phyloP scores from a whole-genome alignment of 2,113 vertebrate genomes.

The Siniperca chuatsi region DNA sequence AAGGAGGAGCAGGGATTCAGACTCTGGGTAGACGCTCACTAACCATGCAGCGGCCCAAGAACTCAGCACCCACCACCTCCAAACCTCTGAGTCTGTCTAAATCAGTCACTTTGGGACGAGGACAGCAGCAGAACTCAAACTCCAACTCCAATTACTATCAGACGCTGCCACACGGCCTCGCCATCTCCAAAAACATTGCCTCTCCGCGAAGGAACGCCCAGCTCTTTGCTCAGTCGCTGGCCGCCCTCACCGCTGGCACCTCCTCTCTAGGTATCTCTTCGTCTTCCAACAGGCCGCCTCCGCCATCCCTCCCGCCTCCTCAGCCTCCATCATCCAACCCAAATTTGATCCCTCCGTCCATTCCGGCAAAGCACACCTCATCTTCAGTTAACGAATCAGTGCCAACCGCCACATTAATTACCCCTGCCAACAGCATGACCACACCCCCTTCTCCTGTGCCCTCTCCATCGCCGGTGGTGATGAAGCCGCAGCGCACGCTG shows the following conservation, averaged over 20 bases:
- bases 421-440: conserved; percentile 76
- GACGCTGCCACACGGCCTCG: conserved; percentile 81
- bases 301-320: conserved; percentile 72
- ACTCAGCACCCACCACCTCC: conserved; percentile 8
- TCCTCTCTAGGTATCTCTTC: conserved; percentile 75
- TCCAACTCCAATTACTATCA: conserved; percentile 75
- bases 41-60: conserved; percentile 74
- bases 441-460: conserved; percentile 79
- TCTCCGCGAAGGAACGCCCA: conserved; percentile 74
- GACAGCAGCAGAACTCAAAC: conserved; percentile 69
- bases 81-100: conserved; percentile 70
- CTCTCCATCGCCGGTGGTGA: conserved; percentile 71
- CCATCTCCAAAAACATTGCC: conserved; percentile 73
- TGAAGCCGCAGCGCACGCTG: conserved; percentile 72
- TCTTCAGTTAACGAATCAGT: conserved; percentile 73
- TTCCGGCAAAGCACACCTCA: conserved; percentile 79
- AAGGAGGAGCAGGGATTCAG: conserved; percentile 52
- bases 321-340: conserved; percentile 73
- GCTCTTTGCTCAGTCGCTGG: conserved; percentile 82
- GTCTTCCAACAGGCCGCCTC: conserved; percentile 75
- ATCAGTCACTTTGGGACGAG: conserved; percentile 71
- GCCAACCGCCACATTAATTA: conserved; percentile 80
- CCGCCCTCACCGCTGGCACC: conserved; percentile 74
- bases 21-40: conserved; percentile 75
- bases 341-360: conserved; percentile 64